Evolutionary conservation across 2,888 invertebrate species (phyloP), one percentile per base, ranked within the genome.

Genomic region (Heteromurus nitidus): DNA sequence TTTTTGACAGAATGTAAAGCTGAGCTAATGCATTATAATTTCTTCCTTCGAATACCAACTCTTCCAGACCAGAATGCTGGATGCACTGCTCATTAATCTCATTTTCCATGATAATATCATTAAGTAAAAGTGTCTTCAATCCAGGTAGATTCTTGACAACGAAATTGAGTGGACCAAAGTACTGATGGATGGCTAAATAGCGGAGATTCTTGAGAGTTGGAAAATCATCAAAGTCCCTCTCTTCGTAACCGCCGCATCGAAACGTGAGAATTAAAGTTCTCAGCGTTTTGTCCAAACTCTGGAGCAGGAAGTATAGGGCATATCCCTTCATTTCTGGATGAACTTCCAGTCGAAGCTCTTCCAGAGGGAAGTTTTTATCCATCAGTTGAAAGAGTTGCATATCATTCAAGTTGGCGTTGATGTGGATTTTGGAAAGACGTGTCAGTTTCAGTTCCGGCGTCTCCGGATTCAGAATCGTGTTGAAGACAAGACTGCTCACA

Each of bases 401-500:
- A 58, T 83, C 83, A 65, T 83, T 72, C 7, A 85, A 28, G 28
- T 67, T 77, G 0, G 83, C 81, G 22, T 81, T 85, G 18, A 85
- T 83, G 30, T 82, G 79, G 5, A 85, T 74, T 55, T 81, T 62
- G 3, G 84, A 82, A 0, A 85, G 55, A 3, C 65, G 42, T 2
- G 62, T 47, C 31, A 85, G 73, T 50, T 79, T 75, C 11, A 85
- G 68, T 16, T 79, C 53, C 0, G 75, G 75, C 3, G 83, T 68
- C 50, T 79, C 70, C 20, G 79, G 79, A 22, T 79, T 79, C 9
- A 82, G 60, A 36, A 85, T 85, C 3, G 73, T 75, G 42, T 85
- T 85, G 60, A 81, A 85, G 11, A 85, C 81, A 2, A 85, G 28
- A 16, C 72, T 79, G 53, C 79, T 73, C 31, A 85, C 84, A 28